These are phyloP conservation scores for Panonychus citri DNA, from an alignment of 1,140 invertebrate genomes.

Conservation along the genomic window DNA sequence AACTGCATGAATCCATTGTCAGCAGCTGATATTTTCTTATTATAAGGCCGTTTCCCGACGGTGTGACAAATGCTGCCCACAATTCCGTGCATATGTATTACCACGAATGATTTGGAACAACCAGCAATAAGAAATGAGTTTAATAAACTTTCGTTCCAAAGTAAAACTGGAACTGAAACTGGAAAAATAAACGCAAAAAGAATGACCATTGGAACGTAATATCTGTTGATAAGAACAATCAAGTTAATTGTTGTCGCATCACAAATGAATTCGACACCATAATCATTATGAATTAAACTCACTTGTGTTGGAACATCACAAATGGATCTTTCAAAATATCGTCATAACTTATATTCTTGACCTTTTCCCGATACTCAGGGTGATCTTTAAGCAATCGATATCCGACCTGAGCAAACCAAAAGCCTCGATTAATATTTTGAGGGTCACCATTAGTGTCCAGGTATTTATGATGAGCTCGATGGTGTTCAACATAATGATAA, in stretches of 20 bases:
- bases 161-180: constrained; percentile 48
- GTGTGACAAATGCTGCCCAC: constrained; percentile 85
- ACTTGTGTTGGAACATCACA: constrained; percentile 56
- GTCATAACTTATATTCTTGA: constrained; percentile 56
- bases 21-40: constrained; percentile 43
- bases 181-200: constrained; percentile 61
- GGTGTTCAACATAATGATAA: constrained; percentile 63
- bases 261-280: too few species aligned
- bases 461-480: constrained; percentile 57
- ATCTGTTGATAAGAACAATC: constrained; percentile 61
- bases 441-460: constrained; percentile 57
- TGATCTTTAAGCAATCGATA: constrained; percentile 52
- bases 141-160: constrained; percentile 52
- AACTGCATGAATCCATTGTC: constrained; percentile 44
- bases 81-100: constrained; percentile 39
- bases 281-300: too few species aligned
- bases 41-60: constrained; percentile 72
- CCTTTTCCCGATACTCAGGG: constrained; percentile 41
- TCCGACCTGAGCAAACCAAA: constrained; percentile 54
- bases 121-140: constrained; percentile 59
- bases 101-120: constrained; percentile 42
- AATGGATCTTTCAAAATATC: constrained; percentile 62
- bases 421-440: constrained; percentile 50
- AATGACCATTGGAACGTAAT: constrained; percentile 52
- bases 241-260: too few species aligned